Base-by-base conservation (phyloP, 2,113 vertebrate genomes). In the Ciconia maguari region DNA sequence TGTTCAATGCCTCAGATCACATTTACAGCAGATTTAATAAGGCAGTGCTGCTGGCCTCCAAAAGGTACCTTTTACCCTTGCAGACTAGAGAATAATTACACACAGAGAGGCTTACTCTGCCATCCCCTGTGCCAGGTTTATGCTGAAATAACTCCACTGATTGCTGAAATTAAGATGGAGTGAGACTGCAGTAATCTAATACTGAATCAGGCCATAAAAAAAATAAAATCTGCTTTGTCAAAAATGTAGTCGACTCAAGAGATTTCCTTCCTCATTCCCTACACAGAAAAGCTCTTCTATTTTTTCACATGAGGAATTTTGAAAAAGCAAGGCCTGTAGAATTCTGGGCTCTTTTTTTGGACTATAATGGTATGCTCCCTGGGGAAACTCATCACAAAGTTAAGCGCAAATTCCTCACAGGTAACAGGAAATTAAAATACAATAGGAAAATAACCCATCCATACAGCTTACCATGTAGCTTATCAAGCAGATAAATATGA, bases 121-220 rank as follows among this genome's bases (percentile, higher is more conserved):
- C 58, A 79, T 60, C 46, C 41, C 46, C 70, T 54, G 62, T 76
- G 69, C 41, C 70, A 92, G 48, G 17, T 85, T 71, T 65, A 60
- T 61, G 62, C 65, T 79, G 78, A 91, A 94, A 46, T 81, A 85
- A 77, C 44, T 91, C 65, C 11, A 78, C 29, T 90, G 74, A 79
- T 36, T 68, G 66, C 82, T 66, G 87, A 92, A 94, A 93, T 93
- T 87, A 94, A 76, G 83, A 78, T 16, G 34, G 86, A 72, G 81
- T 36, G 65, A 95, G 77, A 93, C 69, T 84, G 44, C 36, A 84
- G 29, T 76, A 87, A 93, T 76, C 69, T 85, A 89, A 72, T 29
- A 91, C 36, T 61, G 46, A 87, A 93, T 74, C 29, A n/a, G 25
- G 29, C 36, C 81, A 64, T 82, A 79, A 90, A 72, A 46, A 46